Evolutionary conservation across 2,888 invertebrate genomes (phyloP), one percentile per base, ranked within the genome.

Genomic region (Amblyteles armatorius): DNA sequence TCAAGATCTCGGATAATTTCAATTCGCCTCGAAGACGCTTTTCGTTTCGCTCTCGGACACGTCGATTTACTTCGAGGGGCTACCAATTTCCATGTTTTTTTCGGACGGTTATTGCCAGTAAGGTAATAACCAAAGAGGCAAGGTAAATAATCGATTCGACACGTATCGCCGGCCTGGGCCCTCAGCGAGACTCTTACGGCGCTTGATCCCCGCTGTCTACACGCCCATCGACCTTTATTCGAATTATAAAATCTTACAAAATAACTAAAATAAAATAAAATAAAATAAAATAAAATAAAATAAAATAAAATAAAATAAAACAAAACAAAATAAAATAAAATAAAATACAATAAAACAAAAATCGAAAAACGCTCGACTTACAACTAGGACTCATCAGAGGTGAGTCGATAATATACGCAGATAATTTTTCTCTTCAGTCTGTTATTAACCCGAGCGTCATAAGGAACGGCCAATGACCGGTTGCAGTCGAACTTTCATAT

Each of bases 1-100:
- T 50, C 55, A 69, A 69, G 81, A 81, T 81, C 69, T 76, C 33
- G n/a, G 57, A 60, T 81, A 74, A 81, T 76, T 81, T 55, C 68
- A 60, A 81, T 76, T 76, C 74, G 48, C 69, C 48, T 57, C 57
- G 68, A 33, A 26, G 50, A 81, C 40, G 60, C 22, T 60, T 55
- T 55, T 55, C 19, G 22, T 7, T 22, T 11, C 55, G 55, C 44
- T 16, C 16, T 33, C 5, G 4, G 26, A 22, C 40, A n/a, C 36
- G 40, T 55, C 52, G 72, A 2, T 57, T 11, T 13, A 19, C 44
- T 29, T 13, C 22, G 26, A 1, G 16, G 16, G 29, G 19, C 19
- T 3, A 7, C 19, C 22, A 55, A 55, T 22, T 55, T 55, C 19
- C 19, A 22, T 55, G 19, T 55, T 55, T 55, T 55, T 55, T 19